Evolutionary conservation across 2,113 vertebrate species (phyloP).

Genomic region (Corythoichthys intestinalis): DNA sequence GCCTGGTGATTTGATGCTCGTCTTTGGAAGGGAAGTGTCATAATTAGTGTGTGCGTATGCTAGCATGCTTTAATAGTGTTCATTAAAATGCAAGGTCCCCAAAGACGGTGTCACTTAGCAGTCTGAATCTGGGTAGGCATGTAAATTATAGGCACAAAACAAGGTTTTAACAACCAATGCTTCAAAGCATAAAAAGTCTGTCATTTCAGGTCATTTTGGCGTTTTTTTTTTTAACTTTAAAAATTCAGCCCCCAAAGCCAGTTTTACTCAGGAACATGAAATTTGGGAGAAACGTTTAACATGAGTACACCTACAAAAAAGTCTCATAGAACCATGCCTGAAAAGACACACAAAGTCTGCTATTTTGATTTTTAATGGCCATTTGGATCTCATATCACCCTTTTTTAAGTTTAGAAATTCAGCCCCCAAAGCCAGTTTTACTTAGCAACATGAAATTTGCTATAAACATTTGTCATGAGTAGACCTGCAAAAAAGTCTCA

Average conservation of each 20-base stretch:
- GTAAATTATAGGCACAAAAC: no score
- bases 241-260: background rate
- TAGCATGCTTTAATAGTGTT: background rate
- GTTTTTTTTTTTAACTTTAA: no score
- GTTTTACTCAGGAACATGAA: background rate
- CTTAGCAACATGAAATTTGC: background rate
- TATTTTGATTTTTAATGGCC: no score
- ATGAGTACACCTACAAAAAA: background rate
- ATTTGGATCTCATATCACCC: no score
- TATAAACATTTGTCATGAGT: no score
- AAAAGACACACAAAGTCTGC: no score
- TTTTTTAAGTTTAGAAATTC: no score
- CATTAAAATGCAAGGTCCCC: background rate
- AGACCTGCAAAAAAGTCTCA: no score
- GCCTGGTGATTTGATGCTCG: background rate
- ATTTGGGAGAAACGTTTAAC: no score
- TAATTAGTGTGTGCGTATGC: conserved; percentile 1
- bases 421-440: background rate
- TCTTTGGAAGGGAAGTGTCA: background rate
- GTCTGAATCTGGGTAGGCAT: background rate
- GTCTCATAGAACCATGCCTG: background rate
- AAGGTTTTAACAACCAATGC: no score
- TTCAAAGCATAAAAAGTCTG: no score
- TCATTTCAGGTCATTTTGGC: no score
- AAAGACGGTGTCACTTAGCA: background rate